phyloP scores from a whole-genome alignment of 2,113 vertebrate genomes.

The Solea senegalensis region DNA sequence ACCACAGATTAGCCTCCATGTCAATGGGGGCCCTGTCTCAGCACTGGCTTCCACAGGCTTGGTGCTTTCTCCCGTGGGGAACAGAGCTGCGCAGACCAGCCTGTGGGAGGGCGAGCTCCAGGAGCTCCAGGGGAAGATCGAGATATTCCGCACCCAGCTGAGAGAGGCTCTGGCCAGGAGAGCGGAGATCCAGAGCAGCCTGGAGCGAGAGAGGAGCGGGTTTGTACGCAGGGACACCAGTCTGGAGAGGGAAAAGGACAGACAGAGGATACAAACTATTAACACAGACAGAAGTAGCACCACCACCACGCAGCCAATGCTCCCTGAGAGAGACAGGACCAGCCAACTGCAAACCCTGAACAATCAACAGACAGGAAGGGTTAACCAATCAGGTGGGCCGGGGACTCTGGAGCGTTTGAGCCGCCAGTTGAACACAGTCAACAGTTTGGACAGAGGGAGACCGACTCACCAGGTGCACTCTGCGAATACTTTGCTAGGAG shows the following conservation, averaged over 20 bases:
- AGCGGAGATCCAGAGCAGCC: constrained; percentile 84
- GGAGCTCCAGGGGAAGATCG: constrained; percentile 87
- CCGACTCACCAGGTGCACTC: constrained; percentile 48
- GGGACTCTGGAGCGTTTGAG: constrained; percentile 43
- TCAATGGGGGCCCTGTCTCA: constrained; percentile 58
- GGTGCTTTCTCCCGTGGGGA: constrained; percentile 72
- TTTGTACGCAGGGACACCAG: constrained; percentile 69
- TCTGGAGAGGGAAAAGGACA: constrained; percentile 67
- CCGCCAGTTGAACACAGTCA: constrained; percentile 69
- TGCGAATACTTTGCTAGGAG: constrained; percentile 49
- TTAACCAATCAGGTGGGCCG: constrained; percentile 46
- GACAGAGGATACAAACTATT: constrained; percentile 70
- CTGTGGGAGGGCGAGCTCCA: constrained; percentile 82
- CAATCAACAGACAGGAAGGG: constrained; percentile 67
- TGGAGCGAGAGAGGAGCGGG: constrained; percentile 73
- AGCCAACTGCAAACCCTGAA: constrained; percentile 74
- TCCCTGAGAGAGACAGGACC: constrained; percentile 68
- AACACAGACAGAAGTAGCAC: constrained; percentile 71
- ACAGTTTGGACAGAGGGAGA: constrained; percentile 74
- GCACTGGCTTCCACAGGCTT: constrained; percentile 55
- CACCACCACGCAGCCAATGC: constrained; percentile 53
- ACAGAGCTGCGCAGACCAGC: constrained; percentile 56
- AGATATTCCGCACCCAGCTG: constrained; percentile 82
- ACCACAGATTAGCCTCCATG: constrained; percentile 66
- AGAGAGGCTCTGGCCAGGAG: constrained; percentile 82